These are phyloP conservation scores for Chaenocephalus aceratus DNA, from an alignment of 2,113 vertebrate genomes.

Conservation along the genomic window DNA sequence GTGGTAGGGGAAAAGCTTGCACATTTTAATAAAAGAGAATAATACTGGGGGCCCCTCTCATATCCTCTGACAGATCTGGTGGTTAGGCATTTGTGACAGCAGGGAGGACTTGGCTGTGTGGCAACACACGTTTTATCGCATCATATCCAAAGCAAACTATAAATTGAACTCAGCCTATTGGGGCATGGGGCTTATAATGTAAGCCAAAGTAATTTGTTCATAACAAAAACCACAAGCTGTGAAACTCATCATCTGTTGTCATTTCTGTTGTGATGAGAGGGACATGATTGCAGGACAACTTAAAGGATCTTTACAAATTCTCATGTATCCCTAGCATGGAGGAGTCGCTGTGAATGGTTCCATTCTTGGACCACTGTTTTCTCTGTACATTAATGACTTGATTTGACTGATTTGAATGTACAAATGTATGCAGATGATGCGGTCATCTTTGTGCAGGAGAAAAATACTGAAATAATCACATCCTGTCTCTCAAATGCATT, in stretches of 20 bases:
- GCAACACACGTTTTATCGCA: constrained; percentile 8
- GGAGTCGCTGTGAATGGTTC: not conserved
- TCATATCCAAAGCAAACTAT: constrained; percentile 35
- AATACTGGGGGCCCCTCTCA: constrained; percentile 65
- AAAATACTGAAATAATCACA: too few species aligned
- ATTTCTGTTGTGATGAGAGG: constrained; percentile 28
- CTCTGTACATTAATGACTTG: too few species aligned
- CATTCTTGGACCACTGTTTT: too few species aligned
- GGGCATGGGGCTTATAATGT: not conserved
- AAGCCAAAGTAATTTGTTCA: constrained; percentile 21
- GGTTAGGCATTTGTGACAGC: constrained; percentile 60
- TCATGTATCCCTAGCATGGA: not conserved
- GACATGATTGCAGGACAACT: constrained; percentile 15
- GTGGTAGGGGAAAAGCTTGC: constrained; percentile 32
- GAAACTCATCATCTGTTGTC: constrained; percentile 23
- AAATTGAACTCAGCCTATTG: constrained; percentile 20
- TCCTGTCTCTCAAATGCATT: too few species aligned
- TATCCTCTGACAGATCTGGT: constrained; percentile 73
- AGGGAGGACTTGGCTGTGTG: constrained; percentile 31
- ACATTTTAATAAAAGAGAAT: constrained; percentile 75
- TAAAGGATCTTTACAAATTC: constrained; percentile 12
- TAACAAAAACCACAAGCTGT: constrained; percentile 15
- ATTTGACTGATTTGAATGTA: too few species aligned
- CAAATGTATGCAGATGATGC: too few species aligned
- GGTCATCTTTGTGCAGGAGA: too few species aligned